Base-by-base conservation (phyloP, 2,888 invertebrate genomes). In the Limnephilus rhombicus region DNA sequence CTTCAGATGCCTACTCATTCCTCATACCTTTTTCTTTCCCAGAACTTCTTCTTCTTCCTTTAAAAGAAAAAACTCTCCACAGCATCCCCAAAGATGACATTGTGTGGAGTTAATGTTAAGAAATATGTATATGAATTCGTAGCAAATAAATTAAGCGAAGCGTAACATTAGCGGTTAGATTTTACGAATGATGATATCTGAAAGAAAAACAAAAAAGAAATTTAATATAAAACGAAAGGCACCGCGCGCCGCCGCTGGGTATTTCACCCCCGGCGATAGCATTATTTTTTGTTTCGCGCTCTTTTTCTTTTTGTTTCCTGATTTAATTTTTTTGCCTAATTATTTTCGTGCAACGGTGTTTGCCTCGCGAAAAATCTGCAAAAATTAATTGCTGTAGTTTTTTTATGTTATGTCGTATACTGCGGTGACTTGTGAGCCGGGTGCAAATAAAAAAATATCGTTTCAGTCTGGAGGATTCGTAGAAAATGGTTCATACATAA, bases 261-360 rank as follows among this genome's bases (percentile, higher is more conserved):
- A 31, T 31, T 82, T 86, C 68, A 82, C 92, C 91, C 37, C 80
- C 13, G 89, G 92, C 90, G 93, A 29, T 87, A 49, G 91, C 37
- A 80, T 92, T 53, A 53, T 53, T 53, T 68, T 68, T 91, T 91
- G 92, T 92, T 92, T 92, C 89, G 85, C 89, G 91, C 91, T 49
- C 49, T 93, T 92, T 92, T 90, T 89, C 31, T 95, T 96, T 96
- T 96, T 96, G 96, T 96, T 96, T 95, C 94, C 94, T 95, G 94
- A 91, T 93, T 95, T 94, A 95, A 95, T 95, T 96, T 96, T 96
- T 96, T 96, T 96, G 96, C 96, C 96, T 96, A 96, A 96, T 96
- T 96, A 96, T 96, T 96, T 96, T 93, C 92, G 91, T 89, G 93
- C 92, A 92, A 92, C 91, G 92, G 92, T 92, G 92, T 92, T 92